These are phyloP conservation scores for Parnassius apollo DNA, from an alignment of 2,888 invertebrate genomes.

Conservation along the genomic window DNA sequence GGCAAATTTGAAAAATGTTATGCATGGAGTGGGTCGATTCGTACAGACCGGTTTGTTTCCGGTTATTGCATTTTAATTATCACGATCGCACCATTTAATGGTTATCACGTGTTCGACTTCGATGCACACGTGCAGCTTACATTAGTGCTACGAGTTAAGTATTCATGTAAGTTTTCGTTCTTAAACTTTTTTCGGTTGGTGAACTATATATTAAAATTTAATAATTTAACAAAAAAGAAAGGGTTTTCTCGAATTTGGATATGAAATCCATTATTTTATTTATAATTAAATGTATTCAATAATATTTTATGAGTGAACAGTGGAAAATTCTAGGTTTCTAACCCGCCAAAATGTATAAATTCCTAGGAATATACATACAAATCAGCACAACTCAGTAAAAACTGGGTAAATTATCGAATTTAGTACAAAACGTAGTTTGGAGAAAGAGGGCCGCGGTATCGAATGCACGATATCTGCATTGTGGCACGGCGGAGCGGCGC, in stretches of 20 bases:
- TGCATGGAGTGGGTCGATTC: constrained; percentile 26
- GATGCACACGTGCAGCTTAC: neutral
- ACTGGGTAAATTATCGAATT: constrained; percentile 23
- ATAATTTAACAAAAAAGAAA: too few species aligned
- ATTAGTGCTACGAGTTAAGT: too few species aligned
- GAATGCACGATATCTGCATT: constrained; percentile 78
- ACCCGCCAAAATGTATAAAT: too few species aligned
- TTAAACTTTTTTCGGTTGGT: too few species aligned
- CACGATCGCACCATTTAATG: constrained; percentile 11
- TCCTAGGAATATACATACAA: neutral
- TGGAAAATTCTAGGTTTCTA: too few species aligned
- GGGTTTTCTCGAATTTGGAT: too few species aligned
- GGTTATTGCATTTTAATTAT: constrained; percentile 6
- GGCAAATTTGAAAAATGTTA: constrained; percentile 49
- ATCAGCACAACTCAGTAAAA: constrained; percentile 5
- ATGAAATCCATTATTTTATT: too few species aligned
- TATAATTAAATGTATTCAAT: too few species aligned
- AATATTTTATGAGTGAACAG: too few species aligned
- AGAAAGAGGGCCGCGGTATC: constrained; percentile 44
- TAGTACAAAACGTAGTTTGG: constrained; percentile 13
- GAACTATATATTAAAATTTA: too few species aligned
- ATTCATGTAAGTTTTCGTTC: too few species aligned
- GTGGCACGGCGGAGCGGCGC: constrained; percentile 71
- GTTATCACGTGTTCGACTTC: neutral
- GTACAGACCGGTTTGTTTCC: constrained; percentile 1